Base-by-base conservation (phyloP, 2,113 vertebrate genomes). In the Leptocoma aspasia region DNA sequence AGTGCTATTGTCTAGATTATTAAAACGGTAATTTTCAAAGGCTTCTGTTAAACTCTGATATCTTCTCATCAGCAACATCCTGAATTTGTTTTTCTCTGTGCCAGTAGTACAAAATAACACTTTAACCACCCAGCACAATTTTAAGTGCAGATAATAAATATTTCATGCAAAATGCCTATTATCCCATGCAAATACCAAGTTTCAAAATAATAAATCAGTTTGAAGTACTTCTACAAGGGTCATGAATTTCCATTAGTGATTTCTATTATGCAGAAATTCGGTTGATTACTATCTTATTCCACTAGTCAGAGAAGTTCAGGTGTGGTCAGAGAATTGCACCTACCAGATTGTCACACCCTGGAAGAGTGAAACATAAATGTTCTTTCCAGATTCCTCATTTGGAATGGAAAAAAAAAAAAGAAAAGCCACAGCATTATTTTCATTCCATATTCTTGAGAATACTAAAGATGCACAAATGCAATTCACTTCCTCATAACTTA, bases 81-180 rank as follows among this genome's bases (percentile, higher is more conserved):
- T 21, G 6, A 75, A 52, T 71, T 82, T 63, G 23, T 22, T 39
- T 27, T 85, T 73, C 54, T 78, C 52, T 75, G n/a, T 45, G 66
- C 53, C 23, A 57, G 37, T 13, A 64, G 44, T n/a, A 65, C 53
- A 90, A 94, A 94, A 82, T 14, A 87, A 66, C n/a, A 14, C 47
- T 70, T 90, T 39, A 88, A 64, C 70, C 30, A 79, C 47, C 33
- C 57, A 60, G 57, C 30, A 56, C 10, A 35, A 90, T 88, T 93
- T 90, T 56, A 93, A 90, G 49, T 88, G 71, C 53, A 37, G 41
- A 50, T 69, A 88, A 92, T 88, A 82, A 92, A 90, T 85, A 79
- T 59, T 92, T 90, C 15, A 60, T 60, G 75, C 30, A 64, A 93
- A 92, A 80, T 65, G 73, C 57, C 49, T 88, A 60, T 76, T 94